These are phyloP conservation scores for Clunio marinus DNA, from an alignment of 2,888 invertebrate genomes.

Conservation along the genomic window DNA sequence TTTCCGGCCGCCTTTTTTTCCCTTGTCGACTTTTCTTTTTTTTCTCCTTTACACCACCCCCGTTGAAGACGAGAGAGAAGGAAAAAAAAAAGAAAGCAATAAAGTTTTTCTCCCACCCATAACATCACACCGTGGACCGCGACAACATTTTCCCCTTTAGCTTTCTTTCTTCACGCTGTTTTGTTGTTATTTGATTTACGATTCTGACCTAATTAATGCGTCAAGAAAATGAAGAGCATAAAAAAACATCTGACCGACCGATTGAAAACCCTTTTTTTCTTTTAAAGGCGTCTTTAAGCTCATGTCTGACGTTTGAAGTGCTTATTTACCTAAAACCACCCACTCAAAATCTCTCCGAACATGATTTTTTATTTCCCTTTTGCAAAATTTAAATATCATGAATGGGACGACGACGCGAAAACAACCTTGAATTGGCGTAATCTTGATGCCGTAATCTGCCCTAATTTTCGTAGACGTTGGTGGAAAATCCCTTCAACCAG, in stretches of 20 bases:
- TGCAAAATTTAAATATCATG: conserved; percentile 20
- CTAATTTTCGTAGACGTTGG: conserved; percentile 9
- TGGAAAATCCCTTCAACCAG: not conserved
- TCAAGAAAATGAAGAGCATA: not conserved
- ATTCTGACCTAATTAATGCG: conserved; percentile 37
- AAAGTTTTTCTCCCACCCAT: conserved; percentile 16
- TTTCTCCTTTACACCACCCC: not conserved
- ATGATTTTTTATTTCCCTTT: not conserved
- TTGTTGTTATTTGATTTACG: conserved; percentile 37
- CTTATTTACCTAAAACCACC: not conserved
- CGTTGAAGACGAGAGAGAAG: not conserved
- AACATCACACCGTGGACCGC: not conserved
- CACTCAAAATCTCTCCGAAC: not conserved
- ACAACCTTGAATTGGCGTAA: conserved; percentile 13
- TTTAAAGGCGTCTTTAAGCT: not conserved
- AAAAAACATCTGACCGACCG: not conserved
- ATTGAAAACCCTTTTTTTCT: conserved; percentile 3
- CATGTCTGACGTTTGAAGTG: not conserved
- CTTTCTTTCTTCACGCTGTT: not conserved
- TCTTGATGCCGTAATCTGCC: conserved; percentile 12
- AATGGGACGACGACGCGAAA: conserved; percentile 26
- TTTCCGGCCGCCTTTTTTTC: conserved; percentile 28
- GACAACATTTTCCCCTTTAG: not conserved
- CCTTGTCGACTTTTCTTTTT: not conserved
- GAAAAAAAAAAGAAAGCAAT: not conserved